Evolutionary conservation across 2,113 vertebrate genomes (phyloP), one percentile per base, ranked within the genome.

Genomic region (Poeciliopsis retropinna): DNA sequence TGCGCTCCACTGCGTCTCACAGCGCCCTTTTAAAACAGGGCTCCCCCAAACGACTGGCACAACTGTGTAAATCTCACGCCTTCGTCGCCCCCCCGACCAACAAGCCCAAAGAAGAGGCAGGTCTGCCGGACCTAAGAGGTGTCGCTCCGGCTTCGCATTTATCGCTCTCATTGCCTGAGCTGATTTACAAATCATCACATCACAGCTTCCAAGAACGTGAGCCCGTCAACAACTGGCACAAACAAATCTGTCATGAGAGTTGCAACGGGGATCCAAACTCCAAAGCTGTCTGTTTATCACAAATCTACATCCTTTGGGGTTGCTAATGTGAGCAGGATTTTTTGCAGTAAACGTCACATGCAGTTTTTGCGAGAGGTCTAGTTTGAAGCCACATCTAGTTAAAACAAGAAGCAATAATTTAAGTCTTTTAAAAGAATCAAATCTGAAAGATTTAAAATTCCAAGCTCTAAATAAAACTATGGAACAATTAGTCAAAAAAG

Each of bases 1-100:
- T 89, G 86, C 89, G 89, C 89, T 93, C 89, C 92, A 91, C 31
- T 92, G 88, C 86, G 80, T 85, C 88, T 91, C 78, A 89, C 60
- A 86, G 86, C 82, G 83, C 76, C 73, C 73, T 83, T 84, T 88
- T 84, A 47, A 47, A 88, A 86, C 82, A 17, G 73, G 67, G 63
- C 74, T 80, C 76, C 74, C 78, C 74, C 80, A 87, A 90, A 85
- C 83, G 87, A 64, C 80, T 83, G 67, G 82, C 89, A 81, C 27
- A 83, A 80, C 77, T 83, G 83, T 74, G 80, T 89, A 90, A 91
- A 90, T 91, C 89, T 89, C 80, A 72, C 31, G 76, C 67, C 60
- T 75, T 72, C 63, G 60, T 72, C 62, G 7, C 80, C 71, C 71
- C 71, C 34, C 67, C 65, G 64, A 57, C 64, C 22, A 67, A 32